Evolutionary conservation across 2,888 invertebrate genomes (phyloP).

Genomic region (Anorthoa munda): DNA sequence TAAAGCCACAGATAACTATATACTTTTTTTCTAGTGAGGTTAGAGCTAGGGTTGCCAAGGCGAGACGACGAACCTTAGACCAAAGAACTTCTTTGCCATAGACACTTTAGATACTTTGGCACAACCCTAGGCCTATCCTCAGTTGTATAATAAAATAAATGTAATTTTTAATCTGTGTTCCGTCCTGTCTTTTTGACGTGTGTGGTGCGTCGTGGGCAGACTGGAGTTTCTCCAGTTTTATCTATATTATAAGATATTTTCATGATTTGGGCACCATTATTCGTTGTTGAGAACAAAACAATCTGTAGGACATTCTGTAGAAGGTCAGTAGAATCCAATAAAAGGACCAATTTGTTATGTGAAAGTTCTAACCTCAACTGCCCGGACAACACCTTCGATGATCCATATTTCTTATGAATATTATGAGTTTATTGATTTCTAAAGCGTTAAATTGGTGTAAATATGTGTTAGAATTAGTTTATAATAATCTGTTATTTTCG

Average conservation of each 20-base stretch:
- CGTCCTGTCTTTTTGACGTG: conserved; percentile 74
- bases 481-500: background rate
- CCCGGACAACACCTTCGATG: conserved; percentile 41
- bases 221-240: conserved; percentile 71
- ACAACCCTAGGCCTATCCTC: too few species aligned
- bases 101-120: background rate
- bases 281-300: conserved; percentile 56
- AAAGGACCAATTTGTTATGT: conserved; percentile 38
- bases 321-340: conserved; percentile 67
- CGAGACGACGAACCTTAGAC: background rate
- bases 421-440: background rate
- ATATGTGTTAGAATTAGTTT: background rate
- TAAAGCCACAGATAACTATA: too few species aligned
- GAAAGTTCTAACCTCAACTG: conserved; percentile 79
- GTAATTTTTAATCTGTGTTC: conserved; percentile 35
- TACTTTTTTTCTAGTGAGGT: too few species aligned
- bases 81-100: too few species aligned
- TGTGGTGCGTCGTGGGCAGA: conserved; percentile 81
- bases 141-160: background rate
- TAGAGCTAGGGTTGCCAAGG: too few species aligned
- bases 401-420: conserved; percentile 34
- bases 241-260: conserved; percentile 70
- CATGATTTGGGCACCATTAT: conserved; percentile 74
- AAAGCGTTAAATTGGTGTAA: background rate
- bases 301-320: conserved; percentile 57